Evolutionary conservation across 2,888 invertebrate genomes (phyloP).

Genomic region (Oscheius myriophilus): DNA sequence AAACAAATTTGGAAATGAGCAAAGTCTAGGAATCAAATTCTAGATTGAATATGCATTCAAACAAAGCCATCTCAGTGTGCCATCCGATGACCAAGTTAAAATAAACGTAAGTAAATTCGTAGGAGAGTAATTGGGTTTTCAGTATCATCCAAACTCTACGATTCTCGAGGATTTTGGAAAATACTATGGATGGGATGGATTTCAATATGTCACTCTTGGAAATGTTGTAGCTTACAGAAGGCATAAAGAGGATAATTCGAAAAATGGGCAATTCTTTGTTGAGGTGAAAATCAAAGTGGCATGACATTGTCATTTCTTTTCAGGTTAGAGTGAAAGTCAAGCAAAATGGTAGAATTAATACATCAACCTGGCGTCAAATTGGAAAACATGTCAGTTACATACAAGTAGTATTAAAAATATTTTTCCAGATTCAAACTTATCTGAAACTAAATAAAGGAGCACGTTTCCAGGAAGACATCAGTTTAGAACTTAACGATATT

Average conservation of each 20-base stretch:
- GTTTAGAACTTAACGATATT: neutral
- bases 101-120: neutral
- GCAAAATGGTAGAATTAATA: constrained; percentile 18
- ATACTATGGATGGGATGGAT: constrained; percentile 39
- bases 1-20: neutral
- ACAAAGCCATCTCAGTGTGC: constrained; percentile 3
- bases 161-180: constrained; percentile 45
- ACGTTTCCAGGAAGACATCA: constrained; percentile 8
- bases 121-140: constrained; percentile 5
- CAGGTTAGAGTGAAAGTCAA: constrained; percentile 19
- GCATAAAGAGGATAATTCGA: constrained; percentile 32
- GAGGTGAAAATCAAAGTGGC: constrained; percentile 1
- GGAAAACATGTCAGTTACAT: constrained; percentile 2
- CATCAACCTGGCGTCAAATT: neutral
- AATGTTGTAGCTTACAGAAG: constrained; percentile 41
- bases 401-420: neutral
- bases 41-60: constrained; percentile 4
- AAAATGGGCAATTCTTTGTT: constrained; percentile 16
- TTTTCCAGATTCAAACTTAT: constrained; percentile 2
- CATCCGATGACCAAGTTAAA: constrained; percentile 5
- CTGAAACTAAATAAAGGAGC: constrained; percentile 17
- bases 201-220: constrained; percentile 41
- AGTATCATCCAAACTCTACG: constrained; percentile 45
- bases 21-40: neutral
- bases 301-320: no score